These are phyloP conservation scores for Hemicordylus capensis DNA, from an alignment of 2,113 vertebrate species.

Conservation along the genomic window DNA sequence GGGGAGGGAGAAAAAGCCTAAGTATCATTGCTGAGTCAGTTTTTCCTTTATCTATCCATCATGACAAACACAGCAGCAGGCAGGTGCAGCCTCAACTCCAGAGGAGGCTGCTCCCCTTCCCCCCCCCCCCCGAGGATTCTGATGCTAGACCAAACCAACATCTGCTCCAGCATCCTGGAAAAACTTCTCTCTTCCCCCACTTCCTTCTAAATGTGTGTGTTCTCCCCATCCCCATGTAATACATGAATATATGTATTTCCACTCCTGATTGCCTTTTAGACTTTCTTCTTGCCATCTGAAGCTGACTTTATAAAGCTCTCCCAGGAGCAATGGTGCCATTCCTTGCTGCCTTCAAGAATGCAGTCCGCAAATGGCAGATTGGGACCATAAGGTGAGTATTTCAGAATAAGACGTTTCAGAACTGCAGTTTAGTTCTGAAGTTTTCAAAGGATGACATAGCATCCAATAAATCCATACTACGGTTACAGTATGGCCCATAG, in stretches of 20 bases:
- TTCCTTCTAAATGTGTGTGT: not conserved
- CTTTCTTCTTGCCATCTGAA: not conserved
- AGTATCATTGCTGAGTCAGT: constrained; percentile 85
- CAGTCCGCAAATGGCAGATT: not conserved
- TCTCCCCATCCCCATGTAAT: not conserved
- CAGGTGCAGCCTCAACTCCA: constrained; percentile 80
- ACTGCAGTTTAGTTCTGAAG: not conserved
- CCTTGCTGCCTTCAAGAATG: not conserved
- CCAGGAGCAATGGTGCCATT: not conserved
- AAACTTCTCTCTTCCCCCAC: constrained; percentile 64
- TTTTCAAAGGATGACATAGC: not conserved
- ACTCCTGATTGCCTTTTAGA: no score
- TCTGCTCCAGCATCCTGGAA: constrained; percentile 75
- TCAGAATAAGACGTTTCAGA: not conserved
- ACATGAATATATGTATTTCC: not conserved
- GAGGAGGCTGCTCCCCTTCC: constrained; percentile 54
- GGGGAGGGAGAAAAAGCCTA: constrained; percentile 62
- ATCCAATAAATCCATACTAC: not conserved
- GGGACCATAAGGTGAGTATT: not conserved
- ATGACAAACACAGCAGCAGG: constrained; percentile 75
- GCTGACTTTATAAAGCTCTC: not conserved
- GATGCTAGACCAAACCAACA: constrained; percentile 73
- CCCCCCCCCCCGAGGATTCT: constrained; percentile 73
- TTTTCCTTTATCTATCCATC: constrained; percentile 85
- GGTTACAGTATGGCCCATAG: not conserved